phyloP scores from a whole-genome alignment of 2,113 vertebrate genomes.

The Zonotrichia leucophrys region DNA sequence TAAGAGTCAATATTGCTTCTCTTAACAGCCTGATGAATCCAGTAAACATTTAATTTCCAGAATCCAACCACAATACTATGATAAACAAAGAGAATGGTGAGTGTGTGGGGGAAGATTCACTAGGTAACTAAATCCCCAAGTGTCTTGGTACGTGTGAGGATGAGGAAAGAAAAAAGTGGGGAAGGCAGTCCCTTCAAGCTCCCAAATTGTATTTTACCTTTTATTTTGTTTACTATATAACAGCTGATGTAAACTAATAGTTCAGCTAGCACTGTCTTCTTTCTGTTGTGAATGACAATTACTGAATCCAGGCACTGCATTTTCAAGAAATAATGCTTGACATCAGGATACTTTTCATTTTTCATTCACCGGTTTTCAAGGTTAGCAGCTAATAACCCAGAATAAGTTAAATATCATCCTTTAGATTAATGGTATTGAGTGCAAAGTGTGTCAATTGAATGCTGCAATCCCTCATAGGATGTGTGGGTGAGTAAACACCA shows the following conservation, averaged over 20 bases:
- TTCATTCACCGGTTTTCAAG: slow-evolving; percentile 69
- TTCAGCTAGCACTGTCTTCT: not conserved
- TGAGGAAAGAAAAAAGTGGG: not conserved
- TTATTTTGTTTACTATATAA: not conserved
- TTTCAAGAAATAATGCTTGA: slow-evolving; percentile 24
- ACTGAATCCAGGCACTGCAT: not conserved
- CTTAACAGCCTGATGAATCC: not conserved
- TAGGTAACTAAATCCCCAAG: not conserved
- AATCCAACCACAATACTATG: not conserved
- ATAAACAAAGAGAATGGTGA: not conserved
- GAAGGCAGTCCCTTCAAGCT: not conserved
- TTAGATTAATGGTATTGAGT: slow-evolving; percentile 57
- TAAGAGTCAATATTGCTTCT: not conserved
- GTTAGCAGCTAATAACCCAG: slow-evolving; percentile 65
- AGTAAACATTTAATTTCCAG: not conserved
- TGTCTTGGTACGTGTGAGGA: too few relatives aligned
- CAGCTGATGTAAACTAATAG: not conserved
- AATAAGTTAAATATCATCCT: slow-evolving; percentile 50
- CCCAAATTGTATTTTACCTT: not conserved
- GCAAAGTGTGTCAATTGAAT: slow-evolving; percentile 42
- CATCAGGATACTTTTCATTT: slow-evolving; percentile 52
- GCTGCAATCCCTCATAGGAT: slow-evolving; percentile 12
- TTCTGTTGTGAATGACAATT: slow-evolving; percentile 2
- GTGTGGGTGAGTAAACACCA: not conserved
- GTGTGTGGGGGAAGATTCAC: accelerated